These are phyloP conservation scores for Planococcus citri DNA, from an alignment of 1,140 invertebrate species.

Conservation along the genomic window DNA sequence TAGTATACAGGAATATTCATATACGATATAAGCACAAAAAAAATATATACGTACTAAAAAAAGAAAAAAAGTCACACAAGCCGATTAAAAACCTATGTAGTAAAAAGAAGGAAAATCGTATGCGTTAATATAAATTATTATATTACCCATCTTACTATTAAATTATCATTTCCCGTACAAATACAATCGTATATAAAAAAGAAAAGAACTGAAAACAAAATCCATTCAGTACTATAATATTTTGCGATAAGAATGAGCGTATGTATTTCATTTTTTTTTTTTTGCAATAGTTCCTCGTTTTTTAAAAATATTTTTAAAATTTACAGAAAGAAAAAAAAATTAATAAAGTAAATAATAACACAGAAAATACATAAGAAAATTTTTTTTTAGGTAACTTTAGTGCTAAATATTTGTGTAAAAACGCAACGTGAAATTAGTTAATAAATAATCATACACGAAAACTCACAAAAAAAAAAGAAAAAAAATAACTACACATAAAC, in stretches of 20 bases:
- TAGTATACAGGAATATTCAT: too few relatives aligned
- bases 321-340: not conserved
- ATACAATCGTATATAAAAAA: too few relatives aligned
- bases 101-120: not conserved
- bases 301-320: not conserved
- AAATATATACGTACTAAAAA: not conserved
- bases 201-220: not conserved
- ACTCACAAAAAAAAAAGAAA: not conserved
- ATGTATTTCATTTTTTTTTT: not conserved
- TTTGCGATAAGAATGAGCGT: not conserved
- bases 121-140: too few relatives aligned
- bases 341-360: not conserved
- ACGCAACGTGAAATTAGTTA: not conserved
- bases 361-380: not conserved
- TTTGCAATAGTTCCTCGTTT: too few relatives aligned
- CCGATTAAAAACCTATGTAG: not conserved
- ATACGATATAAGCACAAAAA: conserved; percentile 12
- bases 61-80: not conserved
- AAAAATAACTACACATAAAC: not conserved
- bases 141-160: too few relatives aligned
- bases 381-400: conserved; percentile 7
- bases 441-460: not conserved
- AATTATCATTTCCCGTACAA: too few relatives aligned
- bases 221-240: not conserved
- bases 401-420: conserved; percentile 4